These are phyloP conservation scores for Linyphia triangularis DNA, from an alignment of 2,888 invertebrate species.

Conservation along the genomic window DNA sequence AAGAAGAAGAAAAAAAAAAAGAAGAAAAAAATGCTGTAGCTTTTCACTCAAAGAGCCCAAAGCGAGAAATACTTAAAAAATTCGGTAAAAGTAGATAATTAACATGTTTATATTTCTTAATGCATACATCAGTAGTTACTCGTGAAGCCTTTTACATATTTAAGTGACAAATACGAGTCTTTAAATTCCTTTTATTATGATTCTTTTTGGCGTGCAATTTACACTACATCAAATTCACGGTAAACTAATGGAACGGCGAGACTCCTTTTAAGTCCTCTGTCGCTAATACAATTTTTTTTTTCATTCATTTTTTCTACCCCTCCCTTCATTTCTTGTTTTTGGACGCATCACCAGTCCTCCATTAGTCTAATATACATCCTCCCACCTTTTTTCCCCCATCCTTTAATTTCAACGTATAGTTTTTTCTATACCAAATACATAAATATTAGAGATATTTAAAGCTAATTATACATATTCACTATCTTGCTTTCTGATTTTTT, in stretches of 20 bases:
- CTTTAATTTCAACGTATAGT: background rate
- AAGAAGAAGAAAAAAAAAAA: background rate
- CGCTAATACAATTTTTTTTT: constrained; percentile 1
- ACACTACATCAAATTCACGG: constrained; percentile 60
- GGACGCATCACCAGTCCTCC: constrained; percentile 24
- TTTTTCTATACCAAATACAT: constrained; percentile 26
- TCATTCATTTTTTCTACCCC: background rate
- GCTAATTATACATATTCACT: constrained; percentile 73
- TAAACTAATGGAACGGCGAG: constrained; percentile 63
- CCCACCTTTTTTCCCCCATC: constrained; percentile 10
- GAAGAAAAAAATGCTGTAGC: background rate
- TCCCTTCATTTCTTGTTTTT: constrained; percentile 19
- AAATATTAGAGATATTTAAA: constrained; percentile 73
- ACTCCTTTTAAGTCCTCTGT: constrained; percentile 30
- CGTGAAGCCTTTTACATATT: constrained; percentile 70
- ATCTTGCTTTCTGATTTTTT: constrained; percentile 7
- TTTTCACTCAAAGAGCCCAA: constrained; percentile 20
- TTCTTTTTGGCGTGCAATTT: constrained; percentile 66
- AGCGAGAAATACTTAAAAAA: constrained; percentile 50
- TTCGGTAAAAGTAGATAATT: constrained; percentile 68
- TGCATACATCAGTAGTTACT: constrained; percentile 44
- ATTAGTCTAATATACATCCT: constrained; percentile 62
- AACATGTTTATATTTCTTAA: constrained; percentile 72
- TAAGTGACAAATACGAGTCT: constrained; percentile 72
- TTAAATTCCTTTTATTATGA: constrained; percentile 68